Base-by-base conservation (phyloP, 2,888 invertebrate species). In the Cataglyphis albicans region DNA sequence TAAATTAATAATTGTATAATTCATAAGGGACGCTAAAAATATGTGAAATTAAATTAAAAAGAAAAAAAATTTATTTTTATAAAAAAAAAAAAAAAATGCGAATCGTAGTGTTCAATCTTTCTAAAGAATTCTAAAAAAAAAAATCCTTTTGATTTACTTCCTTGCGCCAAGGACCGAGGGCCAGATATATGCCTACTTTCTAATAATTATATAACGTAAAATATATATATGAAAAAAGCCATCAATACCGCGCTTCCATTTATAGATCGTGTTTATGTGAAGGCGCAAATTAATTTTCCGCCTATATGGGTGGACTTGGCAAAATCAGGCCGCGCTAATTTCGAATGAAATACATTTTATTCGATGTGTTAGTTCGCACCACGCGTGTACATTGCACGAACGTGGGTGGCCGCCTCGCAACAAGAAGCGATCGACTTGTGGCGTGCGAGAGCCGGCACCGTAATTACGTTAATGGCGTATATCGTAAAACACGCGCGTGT, bases 401-500 rank as follows among this genome's bases (percentile, higher is more conserved):
- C 12, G 44, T 52, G 18, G 70, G 41, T 70, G 32, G 57, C 21
- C 32, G 41, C 21, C 63, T 32, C 35, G 38, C 41, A 57, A 70
- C 70, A 21, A 57, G 76, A 52, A 48, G n/a, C 76, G 41, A 59
- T 59, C 70, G 70, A 61, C 78, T 80, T 80, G 59, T 12, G 44
- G 55, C 76, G 65, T 32, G 61, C 38, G 48, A n/a, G 61, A 44
- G 35, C 44, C 44, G 10, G 74, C 63, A 83, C 63, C 83, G 65
- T 83, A 85, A 85, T 85, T 83, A 83, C 81, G 75, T 81, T 85
- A 85, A 85, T 83, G 83, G 74, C 83, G 44, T 76, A 25, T 74
- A 83, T 80, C 85, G 83, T 83, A 81, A 85, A 85, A 85, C 81
- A 29, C 81, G 82, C 48, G 41, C 63, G 32, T 80, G 80, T 83